Conservation (phyloP, 2,113 vertebrate genomes). For the Trinectes maculatus region DNA sequence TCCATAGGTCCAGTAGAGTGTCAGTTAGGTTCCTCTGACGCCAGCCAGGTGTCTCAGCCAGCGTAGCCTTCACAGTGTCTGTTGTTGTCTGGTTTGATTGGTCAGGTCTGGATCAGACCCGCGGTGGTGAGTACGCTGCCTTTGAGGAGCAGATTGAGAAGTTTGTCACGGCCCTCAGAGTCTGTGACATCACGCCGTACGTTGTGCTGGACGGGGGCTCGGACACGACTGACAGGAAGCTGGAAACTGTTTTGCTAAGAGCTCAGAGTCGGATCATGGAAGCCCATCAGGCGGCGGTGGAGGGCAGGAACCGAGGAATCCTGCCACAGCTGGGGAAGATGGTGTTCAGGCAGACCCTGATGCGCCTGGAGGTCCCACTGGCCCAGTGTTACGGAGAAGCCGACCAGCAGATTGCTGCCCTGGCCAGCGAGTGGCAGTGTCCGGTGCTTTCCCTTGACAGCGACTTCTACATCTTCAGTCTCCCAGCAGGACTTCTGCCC, state of each 20-base stretch:
- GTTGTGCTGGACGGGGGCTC: slow-evolving; percentile 89
- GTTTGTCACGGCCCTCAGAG: slow-evolving; percentile 82
- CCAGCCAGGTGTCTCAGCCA: too few species aligned
- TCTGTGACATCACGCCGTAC: slow-evolving; percentile 82
- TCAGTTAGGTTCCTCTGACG: too few species aligned
- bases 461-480: slow-evolving; percentile 89
- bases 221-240: slow-evolving; percentile 82
- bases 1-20: too few species aligned
- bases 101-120: slow-evolving; percentile 75
- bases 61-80: too few species aligned
- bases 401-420: slow-evolving; percentile 84
- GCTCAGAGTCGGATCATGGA: slow-evolving; percentile 68
- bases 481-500: slow-evolving; percentile 84
- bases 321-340: slow-evolving; percentile 79
- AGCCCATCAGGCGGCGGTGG: slow-evolving; percentile 72
- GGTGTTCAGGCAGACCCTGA: slow-evolving; percentile 85
- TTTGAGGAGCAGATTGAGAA: slow-evolving; percentile 69
- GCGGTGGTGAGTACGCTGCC: slow-evolving; percentile 87
- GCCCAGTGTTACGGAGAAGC: slow-evolving; percentile 87
- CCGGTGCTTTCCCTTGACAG: slow-evolving; percentile 88
- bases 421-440: slow-evolving; percentile 88
- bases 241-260: slow-evolving; percentile 70
- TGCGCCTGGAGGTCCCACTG: slow-evolving; percentile 78
- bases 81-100: not conserved
- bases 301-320: slow-evolving; percentile 12